Evolutionary conservation across 1,140 invertebrate species (phyloP).

Genomic region (Zophobas atratus): DNA sequence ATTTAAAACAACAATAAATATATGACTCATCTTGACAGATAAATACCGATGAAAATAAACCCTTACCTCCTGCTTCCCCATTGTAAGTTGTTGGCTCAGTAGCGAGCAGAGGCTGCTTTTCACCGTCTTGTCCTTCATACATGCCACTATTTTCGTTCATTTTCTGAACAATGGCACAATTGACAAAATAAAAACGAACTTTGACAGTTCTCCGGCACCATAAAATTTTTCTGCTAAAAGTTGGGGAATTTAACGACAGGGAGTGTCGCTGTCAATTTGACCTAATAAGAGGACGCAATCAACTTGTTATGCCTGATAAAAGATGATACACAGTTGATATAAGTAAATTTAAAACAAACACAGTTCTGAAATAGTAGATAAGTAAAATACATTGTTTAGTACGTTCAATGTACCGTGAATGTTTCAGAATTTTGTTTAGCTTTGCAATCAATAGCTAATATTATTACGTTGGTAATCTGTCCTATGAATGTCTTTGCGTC

Average conservation of each 20-base stretch:
- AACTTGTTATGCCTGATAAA: not conserved
- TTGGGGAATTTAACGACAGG: not conserved
- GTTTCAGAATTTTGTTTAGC: too few species aligned
- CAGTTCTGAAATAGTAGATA: not conserved
- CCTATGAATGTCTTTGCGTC: not conserved
- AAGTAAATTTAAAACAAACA: not conserved
- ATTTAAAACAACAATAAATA: conserved; percentile 10
- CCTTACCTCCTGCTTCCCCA: conserved; percentile 26
- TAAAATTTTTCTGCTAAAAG: not conserved
- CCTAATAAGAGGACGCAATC: conserved; percentile 14
- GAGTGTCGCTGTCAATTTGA: conserved; percentile 22
- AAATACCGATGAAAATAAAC: conserved; percentile 18
- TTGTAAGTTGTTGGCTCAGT: conserved; percentile 60
- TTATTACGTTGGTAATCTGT: too few species aligned
- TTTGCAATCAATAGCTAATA: too few species aligned
- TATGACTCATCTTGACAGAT: conserved; percentile 30
- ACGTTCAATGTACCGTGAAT: too few species aligned
- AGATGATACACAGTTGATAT: not conserved
- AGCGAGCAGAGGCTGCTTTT: conserved; percentile 69
- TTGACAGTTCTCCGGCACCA: conserved; percentile 45
- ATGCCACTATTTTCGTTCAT: conserved; percentile 57
- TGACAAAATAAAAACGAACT: conserved; percentile 20
- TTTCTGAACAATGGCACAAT: conserved; percentile 38
- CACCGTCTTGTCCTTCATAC: conserved; percentile 69
- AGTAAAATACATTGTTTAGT: not conserved